Evolutionary conservation across 2,797 vertebrate genomes (phyloP).

Genomic region (Megaceryle alcyon): DNA sequence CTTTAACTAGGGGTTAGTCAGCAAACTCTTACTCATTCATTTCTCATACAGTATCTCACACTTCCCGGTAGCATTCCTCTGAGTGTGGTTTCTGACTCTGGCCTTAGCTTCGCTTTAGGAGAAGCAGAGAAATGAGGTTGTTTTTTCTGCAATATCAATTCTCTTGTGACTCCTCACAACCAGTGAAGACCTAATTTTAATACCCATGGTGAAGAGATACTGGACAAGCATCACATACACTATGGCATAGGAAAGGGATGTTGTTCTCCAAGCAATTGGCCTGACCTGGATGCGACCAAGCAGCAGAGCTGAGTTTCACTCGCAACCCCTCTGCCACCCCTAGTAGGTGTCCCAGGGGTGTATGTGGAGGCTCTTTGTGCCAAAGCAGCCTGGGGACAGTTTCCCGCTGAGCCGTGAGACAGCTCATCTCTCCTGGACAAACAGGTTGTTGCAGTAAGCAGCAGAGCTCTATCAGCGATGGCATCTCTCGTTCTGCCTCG

Average conservation of each 20-base stretch:
- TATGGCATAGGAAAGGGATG: not conserved
- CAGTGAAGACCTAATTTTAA: not conserved
- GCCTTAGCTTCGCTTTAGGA: not conserved
- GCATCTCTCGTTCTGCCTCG: not conserved
- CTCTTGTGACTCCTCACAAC: not conserved
- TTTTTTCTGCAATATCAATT: not conserved
- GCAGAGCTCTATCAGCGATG: not conserved
- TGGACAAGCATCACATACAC: rapidly evolving
- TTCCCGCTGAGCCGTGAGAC: not conserved
- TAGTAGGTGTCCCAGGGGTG: rapidly evolving
- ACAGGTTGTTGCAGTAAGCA: not conserved
- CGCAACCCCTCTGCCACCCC: not conserved
- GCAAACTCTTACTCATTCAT: conserved; percentile 31
- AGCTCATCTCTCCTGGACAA: not conserved
- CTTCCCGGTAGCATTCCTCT: not conserved
- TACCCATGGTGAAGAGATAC: not conserved
- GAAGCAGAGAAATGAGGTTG: not conserved
- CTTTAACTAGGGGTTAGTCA: conserved; percentile 32
- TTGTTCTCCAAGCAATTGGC: not conserved
- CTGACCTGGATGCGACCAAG: not conserved
- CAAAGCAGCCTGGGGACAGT: rapidly evolving
- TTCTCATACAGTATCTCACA: not conserved
- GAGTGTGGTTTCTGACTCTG: not conserved
- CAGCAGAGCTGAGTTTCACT: not conserved
- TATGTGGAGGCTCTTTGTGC: not conserved